Conservation (phyloP, 2,797 vertebrate species). For the Sphaeramia orbicularis region DNA sequence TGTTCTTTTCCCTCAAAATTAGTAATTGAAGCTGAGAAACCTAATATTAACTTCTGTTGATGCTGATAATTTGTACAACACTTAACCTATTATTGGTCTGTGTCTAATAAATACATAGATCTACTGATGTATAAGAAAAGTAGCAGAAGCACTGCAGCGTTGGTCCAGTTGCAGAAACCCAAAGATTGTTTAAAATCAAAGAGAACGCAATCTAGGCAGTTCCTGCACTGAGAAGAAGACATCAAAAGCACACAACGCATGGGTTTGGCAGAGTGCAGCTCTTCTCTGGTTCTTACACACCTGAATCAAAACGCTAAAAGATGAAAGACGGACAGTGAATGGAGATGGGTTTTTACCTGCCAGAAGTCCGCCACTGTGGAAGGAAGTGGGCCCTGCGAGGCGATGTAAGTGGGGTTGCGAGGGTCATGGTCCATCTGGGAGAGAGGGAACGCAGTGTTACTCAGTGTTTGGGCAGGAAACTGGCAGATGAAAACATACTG, state of each 20-base stretch:
- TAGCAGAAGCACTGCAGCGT: neutral
- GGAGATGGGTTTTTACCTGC: conserved; percentile 88
- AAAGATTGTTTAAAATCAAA: neutral
- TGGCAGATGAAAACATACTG: conserved; percentile 50
- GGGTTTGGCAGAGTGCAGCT: conserved; percentile 20
- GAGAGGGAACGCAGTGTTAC: conserved; percentile 65
- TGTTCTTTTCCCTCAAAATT: too few species aligned
- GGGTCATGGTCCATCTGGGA: conserved; percentile 98
- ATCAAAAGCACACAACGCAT: conserved; percentile 28
- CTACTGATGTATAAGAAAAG: too few species aligned
- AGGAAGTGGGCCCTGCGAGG: conserved; percentile 94
- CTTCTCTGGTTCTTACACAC: conserved; percentile 25
- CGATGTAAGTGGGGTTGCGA: conserved; percentile 94
- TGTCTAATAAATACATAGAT: too few species aligned
- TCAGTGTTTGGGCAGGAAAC: conserved; percentile 32
- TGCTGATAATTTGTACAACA: too few species aligned
- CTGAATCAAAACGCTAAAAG: conserved; percentile 25
- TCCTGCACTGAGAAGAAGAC: conserved; percentile 24
- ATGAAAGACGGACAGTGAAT: conserved; percentile 31
- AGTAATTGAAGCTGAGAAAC: too few species aligned
- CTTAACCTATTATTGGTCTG: too few species aligned
- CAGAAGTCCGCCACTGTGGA: conserved; percentile 97
- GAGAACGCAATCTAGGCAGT: conserved; percentile 5
- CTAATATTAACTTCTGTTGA: too few species aligned
- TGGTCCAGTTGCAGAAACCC: conserved; percentile 19